These are phyloP conservation scores for Lepidocolaptes lacrymiger DNA, from an alignment of 2,797 vertebrate genomes.

Conservation along the genomic window DNA sequence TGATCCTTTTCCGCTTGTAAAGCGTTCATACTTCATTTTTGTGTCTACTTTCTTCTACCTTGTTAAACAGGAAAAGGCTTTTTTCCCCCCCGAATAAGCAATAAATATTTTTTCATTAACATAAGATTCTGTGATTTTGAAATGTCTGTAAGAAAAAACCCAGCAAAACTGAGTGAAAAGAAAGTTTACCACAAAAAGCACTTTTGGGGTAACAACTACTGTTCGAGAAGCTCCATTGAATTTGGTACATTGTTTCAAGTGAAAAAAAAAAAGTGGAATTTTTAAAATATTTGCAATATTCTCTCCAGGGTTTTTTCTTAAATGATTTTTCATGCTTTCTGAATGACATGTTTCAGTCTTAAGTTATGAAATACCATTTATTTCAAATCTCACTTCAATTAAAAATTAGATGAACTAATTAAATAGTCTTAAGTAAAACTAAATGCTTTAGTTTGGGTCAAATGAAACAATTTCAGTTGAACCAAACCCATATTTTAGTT, in stretches of 20 bases:
- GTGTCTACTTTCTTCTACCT: background rate
- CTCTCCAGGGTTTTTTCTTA: background rate
- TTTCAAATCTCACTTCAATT: background rate
- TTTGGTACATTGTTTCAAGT: background rate
- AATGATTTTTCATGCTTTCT: background rate
- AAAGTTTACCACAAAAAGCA: background rate
- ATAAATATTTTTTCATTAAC: background rate
- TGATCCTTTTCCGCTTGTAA: conserved; percentile 34
- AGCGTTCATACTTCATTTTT: conserved; percentile 6
- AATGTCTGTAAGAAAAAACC: background rate
- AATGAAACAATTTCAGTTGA: background rate
- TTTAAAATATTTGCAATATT: background rate
- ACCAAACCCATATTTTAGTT: background rate
- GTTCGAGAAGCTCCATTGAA: background rate
- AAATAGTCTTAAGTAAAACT: background rate
- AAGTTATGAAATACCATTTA: background rate
- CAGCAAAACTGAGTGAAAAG: background rate
- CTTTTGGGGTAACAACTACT: background rate
- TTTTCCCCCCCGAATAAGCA: background rate
- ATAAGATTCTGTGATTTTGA: background rate
- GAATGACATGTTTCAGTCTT: background rate
- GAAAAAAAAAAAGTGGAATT: background rate
- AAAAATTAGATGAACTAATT: background rate
- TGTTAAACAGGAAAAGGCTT: background rate
- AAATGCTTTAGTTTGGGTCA: background rate